These are phyloP conservation scores for Cryptophagus acutangulus DNA, from an alignment of 2,888 invertebrate species.

Conservation along the genomic window DNA sequence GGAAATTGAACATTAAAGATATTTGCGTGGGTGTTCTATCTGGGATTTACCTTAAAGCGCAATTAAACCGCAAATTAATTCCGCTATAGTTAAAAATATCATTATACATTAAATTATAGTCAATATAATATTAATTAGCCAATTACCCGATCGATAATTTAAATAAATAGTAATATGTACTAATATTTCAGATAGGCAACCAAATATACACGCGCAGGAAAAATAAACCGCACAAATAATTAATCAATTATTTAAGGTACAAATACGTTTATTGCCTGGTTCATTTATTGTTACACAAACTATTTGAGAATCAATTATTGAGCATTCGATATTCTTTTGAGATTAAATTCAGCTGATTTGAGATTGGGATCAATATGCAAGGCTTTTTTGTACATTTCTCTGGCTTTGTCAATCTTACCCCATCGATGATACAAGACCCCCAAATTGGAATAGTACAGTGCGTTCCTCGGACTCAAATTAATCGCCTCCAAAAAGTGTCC, in stretches of 20 bases:
- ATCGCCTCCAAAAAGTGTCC: constrained; percentile 74
- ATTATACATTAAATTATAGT: too few relatives aligned
- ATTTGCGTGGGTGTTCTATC: too few relatives aligned
- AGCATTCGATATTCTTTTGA: constrained; percentile 49
- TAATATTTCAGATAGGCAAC: too few relatives aligned
- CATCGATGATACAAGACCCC: constrained; percentile 92
- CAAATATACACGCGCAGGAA: too few relatives aligned
- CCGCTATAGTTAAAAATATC: too few relatives aligned
- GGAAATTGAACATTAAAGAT: too few relatives aligned
- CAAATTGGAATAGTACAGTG: constrained; percentile 85
- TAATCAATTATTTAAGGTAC: neutral
- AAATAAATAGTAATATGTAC: too few relatives aligned
- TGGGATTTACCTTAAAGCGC: too few relatives aligned
- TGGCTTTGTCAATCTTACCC: constrained; percentile 71
- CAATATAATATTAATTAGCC: too few relatives aligned
- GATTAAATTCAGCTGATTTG: constrained; percentile 65
- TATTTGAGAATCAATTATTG: constrained; percentile 18
- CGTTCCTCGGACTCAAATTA: constrained; percentile 57
- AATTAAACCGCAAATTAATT: too few relatives aligned
- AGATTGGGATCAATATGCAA: constrained; percentile 66
- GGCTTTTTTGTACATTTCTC: constrained; percentile 69
- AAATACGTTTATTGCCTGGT: too few relatives aligned
- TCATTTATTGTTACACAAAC: constrained; percentile 4
- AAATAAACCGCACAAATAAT: neutral
- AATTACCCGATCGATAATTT: too few relatives aligned